Conservation (phyloP, 2,113 vertebrate species). For the Psilopsiagon aymara region DNA sequence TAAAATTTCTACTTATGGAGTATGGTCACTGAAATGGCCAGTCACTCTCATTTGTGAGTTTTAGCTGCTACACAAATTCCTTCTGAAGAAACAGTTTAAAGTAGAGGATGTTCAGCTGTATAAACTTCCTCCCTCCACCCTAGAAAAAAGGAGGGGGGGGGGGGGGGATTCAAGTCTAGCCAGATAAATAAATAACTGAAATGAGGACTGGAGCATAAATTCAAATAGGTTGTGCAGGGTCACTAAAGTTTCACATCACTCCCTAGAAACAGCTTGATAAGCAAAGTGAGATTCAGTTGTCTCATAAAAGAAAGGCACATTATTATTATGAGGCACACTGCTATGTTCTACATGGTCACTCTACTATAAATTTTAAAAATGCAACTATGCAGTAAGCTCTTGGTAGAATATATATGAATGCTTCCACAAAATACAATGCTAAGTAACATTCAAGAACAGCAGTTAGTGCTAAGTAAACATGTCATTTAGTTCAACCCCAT, state of each 20-base stretch:
- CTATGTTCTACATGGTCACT: not conserved
- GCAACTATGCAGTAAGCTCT: not conserved
- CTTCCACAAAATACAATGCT: not conserved
- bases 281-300: not conserved
- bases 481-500: not conserved
- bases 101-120: slow-evolving; percentile 45
- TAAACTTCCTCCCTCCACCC: slow-evolving; percentile 44
- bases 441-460: not conserved
- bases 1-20: not conserved
- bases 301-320: not conserved
- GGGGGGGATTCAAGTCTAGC: not conserved
- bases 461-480: not conserved
- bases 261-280: not conserved
- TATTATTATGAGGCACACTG: not conserved
- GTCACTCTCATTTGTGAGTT: not conserved
- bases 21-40: not conserved
- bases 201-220: not conserved
- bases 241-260: not conserved
- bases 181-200: slow-evolving; percentile 37
- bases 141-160: not conserved
- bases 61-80: slow-evolving; percentile 7
- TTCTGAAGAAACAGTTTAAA: slow-evolving; percentile 45
- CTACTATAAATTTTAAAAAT: not conserved
- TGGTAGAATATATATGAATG: not conserved
- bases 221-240: not conserved